Percentiles rank a stretch among this genome's conserved stretches.
Conservation (phyloP, 1,140 invertebrate species). For the Drosophila obscura region DNA sequence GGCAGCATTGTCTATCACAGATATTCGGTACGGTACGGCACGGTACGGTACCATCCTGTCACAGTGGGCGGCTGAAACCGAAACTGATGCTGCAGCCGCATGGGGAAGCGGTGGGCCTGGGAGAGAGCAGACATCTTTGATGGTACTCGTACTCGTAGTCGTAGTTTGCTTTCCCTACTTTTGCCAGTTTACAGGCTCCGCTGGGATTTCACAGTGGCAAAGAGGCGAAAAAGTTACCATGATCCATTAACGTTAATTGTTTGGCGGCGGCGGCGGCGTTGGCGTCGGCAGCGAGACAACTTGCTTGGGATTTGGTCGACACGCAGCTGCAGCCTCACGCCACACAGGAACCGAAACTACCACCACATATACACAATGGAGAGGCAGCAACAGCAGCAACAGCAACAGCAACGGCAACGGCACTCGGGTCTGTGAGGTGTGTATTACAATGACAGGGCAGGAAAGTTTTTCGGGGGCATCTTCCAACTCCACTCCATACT, state of each 20-base stretch:
- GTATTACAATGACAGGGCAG: constrained; percentile 78
- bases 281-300: constrained; percentile 50
- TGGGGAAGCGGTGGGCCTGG: neutral
- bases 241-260: constrained; percentile 83
- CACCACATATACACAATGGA: constrained; percentile 43
- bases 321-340: constrained; percentile 51
- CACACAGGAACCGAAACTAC: constrained; percentile 14
- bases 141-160: constrained; percentile 12
- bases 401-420: constrained; percentile 2
- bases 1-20: constrained; percentile 53
- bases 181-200: constrained; percentile 81
- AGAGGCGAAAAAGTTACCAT: constrained; percentile 82
- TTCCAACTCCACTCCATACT: constrained; percentile 11
- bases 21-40: neutral
- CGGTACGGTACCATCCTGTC: neutral
- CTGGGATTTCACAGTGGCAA: constrained; percentile 79
- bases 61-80: constrained; percentile 2
- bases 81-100: constrained; percentile 32
- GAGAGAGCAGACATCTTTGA: constrained; percentile 42
- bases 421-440: constrained; percentile 59
- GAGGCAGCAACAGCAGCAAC: constrained; percentile 3
- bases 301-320: constrained; percentile 74
- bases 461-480: constrained; percentile 61
- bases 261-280: constrained; percentile 74
- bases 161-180: constrained; percentile 76